Conservation (phyloP, 1,140 invertebrate species). For the Oncopodura yosiiana region DNA sequence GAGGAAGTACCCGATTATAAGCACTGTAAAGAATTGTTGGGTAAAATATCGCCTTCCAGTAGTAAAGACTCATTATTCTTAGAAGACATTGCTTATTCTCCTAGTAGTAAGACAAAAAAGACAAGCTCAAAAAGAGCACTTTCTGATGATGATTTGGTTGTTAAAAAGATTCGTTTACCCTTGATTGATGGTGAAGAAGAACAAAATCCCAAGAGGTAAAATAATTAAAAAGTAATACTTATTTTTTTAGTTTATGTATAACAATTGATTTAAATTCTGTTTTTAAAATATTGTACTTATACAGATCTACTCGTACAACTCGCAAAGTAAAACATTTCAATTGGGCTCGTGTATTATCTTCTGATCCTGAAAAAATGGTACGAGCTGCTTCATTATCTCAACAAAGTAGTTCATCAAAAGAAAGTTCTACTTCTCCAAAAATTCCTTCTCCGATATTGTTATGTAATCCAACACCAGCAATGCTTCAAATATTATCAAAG, state of each 20-base stretch:
- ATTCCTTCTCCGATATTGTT: constrained; percentile 24
- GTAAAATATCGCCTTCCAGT: constrained; percentile 40
- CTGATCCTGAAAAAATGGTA: constrained; percentile 33
- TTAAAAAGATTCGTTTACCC: constrained; percentile 25
- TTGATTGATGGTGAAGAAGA: constrained; percentile 13
- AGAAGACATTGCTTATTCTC: constrained; percentile 18
- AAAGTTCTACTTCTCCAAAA: constrained; percentile 8
- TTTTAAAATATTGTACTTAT: not conserved
- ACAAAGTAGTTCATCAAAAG: constrained; percentile 17
- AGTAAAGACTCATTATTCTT: constrained; percentile 21
- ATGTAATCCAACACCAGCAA: constrained; percentile 32
- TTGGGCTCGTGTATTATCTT: constrained; percentile 33
- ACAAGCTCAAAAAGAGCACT: not conserved
- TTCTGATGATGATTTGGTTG: constrained; percentile 2
- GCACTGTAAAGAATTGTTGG: constrained; percentile 55
- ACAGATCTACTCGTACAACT: constrained; percentile 28
- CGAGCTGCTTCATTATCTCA: constrained; percentile 27
- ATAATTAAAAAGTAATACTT: not conserved
- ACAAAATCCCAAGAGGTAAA: not conserved
- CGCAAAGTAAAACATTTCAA: constrained; percentile 33
- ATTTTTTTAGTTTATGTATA: not conserved
- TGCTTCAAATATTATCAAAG: constrained; percentile 33
- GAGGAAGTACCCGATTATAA: constrained; percentile 63
- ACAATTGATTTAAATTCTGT: no score
- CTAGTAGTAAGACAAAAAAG: constrained; percentile 5